Percentiles rank a stretch among this genome's conserved stretches.
Evolutionary conservation across 2,888 invertebrate species (phyloP).

Genomic region (Diaperis boleti): DNA sequence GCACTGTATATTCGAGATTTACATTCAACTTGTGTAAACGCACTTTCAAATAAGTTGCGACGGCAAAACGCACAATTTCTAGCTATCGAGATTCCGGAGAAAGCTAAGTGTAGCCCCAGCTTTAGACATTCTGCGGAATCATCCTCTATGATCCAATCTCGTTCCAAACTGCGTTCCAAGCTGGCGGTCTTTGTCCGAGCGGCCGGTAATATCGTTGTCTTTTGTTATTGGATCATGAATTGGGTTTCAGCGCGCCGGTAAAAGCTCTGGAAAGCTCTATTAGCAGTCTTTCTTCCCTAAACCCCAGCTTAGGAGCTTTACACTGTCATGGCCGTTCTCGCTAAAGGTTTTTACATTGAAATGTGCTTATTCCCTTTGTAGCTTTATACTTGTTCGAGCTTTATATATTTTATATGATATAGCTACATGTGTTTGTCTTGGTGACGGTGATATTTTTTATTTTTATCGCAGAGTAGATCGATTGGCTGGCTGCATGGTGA

Average conservation of each 20-base stretch:
- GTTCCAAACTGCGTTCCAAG: slow-evolving; percentile 55
- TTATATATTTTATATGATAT: slow-evolving; percentile 51
- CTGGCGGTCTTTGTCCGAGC: slow-evolving; percentile 65
- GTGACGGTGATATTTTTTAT: slow-evolving; percentile 8
- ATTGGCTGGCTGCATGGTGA: slow-evolving; percentile 2
- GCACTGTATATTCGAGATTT: too few species aligned
- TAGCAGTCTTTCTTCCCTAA: slow-evolving; percentile 68
- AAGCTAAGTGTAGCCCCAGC: neutral
- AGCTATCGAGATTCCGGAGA: neutral
- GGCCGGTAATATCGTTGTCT: slow-evolving; percentile 68
- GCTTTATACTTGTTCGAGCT: slow-evolving; percentile 54
- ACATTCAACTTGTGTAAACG: too few species aligned
- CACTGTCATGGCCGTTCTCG: slow-evolving; percentile 64
- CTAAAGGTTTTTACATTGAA: slow-evolving; percentile 66
- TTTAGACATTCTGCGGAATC: slow-evolving; percentile 17
- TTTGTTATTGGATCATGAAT: slow-evolving; percentile 69
- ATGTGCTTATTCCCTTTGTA: slow-evolving; percentile 66
- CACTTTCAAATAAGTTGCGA: too few species aligned
- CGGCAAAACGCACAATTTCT: neutral
- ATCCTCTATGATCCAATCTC: slow-evolving; percentile 58
- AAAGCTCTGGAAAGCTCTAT: slow-evolving; percentile 68
- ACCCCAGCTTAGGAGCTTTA: slow-evolving; percentile 66
- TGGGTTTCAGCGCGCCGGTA: slow-evolving; percentile 67
- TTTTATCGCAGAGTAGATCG: neutral
- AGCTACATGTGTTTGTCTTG: slow-evolving; percentile 35